Base-by-base conservation (phyloP, 2,888 invertebrate species). In the Mimumesa dahlbomi region DNA sequence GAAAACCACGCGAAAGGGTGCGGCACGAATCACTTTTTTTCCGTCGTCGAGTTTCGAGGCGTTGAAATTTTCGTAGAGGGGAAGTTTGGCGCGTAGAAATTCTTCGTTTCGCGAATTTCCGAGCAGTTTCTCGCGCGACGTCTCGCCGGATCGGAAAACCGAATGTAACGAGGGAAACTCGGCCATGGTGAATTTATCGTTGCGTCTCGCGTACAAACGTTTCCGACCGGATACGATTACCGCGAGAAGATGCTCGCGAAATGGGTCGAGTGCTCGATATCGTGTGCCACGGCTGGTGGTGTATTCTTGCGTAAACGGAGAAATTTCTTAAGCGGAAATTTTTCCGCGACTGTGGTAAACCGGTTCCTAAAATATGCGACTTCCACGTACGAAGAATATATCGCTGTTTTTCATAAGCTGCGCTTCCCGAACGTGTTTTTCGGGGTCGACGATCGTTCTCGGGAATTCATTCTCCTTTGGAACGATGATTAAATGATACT, bases 111-210 rank as follows among this genome's bases (percentile, higher is more conserved):
- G n/a, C n/a, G n/a, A n/a, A n/a, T n/a, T n/a, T n/a, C n/a, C n/a
- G n/a, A n/a, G n/a, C n/a, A n/a, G n/a, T n/a, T n/a, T n/a, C n/a
- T n/a, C n/a, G n/a, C n/a, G n/a, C n/a, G n/a, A 16, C 0, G 9
- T 29, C 21, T n/a, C 29, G 14, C 45, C 13, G 50, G 58, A 71
- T 45, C 48, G 14, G 67, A 31, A 50, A 64, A 43, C 40, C 18
- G 45, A 43, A n/a, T 38, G 46, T 45, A 62, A 52, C 62, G 56
- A 57, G 56, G 43, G 22, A 57, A 52, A 72, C 50, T 58, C 53
- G 72, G 54, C 25, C 62, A 62, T 42, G 29, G 61, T 40, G 63
- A 73, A 73, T 73, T 67, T 62, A 63, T 73, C 19, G 67, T 18
- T n/a, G n/a, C 49, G 48, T 53, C 29, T 31, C 54, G 62, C 38